These are phyloP conservation scores for Chamaetylas fuelleborni DNA, from an alignment of 2,113 vertebrate genomes.

Conservation along the genomic window DNA sequence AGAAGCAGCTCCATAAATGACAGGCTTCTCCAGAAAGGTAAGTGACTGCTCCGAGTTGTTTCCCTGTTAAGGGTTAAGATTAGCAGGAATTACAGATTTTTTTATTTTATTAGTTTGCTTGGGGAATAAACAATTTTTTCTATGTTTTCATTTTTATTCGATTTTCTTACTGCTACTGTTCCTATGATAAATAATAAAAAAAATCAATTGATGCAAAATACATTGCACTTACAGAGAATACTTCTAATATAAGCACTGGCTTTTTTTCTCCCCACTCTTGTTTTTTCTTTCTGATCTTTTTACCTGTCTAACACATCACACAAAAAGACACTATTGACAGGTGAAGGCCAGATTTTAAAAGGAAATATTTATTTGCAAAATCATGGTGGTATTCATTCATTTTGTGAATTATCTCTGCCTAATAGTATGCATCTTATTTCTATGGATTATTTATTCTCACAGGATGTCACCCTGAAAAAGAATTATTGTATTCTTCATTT, in stretches of 20 bases:
- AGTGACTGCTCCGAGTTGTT: not conserved
- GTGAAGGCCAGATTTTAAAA: not conserved
- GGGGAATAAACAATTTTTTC: not conserved
- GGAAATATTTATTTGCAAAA: not conserved
- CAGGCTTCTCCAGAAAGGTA: not conserved
- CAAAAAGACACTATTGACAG: not conserved
- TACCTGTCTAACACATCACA: not conserved
- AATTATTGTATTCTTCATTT: not conserved
- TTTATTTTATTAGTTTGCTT: not conserved
- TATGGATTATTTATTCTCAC: not conserved
- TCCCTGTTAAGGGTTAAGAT: not conserved
- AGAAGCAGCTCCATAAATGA: rapidly evolving
- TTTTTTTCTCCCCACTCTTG: rapidly evolving
- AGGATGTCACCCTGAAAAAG: not conserved
- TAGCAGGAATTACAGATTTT: not conserved
- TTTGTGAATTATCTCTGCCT: not conserved
- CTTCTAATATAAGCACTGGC: not conserved
- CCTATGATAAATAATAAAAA: not conserved
- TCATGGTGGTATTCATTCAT: not conserved
- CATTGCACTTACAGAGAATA: not conserved
- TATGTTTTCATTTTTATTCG: not conserved
- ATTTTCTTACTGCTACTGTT: not conserved
- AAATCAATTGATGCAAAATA: not conserved
- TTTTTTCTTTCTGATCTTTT: not conserved
- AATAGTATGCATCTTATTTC: not conserved